Conservation (phyloP, 2,797 vertebrate genomes). For the Morelia viridis region DNA sequence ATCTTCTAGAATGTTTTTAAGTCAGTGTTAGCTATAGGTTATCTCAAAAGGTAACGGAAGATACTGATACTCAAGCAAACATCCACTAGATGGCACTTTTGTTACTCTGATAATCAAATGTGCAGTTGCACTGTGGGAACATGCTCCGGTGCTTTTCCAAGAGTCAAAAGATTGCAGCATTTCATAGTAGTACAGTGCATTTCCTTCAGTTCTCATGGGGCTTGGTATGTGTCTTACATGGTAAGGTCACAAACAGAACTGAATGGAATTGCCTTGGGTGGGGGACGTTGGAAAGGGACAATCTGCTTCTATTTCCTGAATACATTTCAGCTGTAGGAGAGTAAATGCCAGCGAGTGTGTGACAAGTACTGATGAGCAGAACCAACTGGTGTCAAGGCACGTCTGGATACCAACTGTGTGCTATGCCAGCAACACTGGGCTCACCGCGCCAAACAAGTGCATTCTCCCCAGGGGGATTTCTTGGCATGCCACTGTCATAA, state of each 20-base stretch:
- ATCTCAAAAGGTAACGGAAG: not conserved
- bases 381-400: not conserved
- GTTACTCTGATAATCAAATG: rapidly evolving
- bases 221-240: rapidly evolving
- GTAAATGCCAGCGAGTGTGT: not conserved
- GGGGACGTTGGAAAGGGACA: rapidly evolving
- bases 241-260: not conserved
- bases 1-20: not conserved
- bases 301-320: rapidly evolving
- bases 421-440: not conserved
- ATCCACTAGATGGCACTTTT: constrained; percentile 53
- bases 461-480: not conserved
- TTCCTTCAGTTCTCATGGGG: not conserved
- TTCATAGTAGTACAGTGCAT: rapidly evolving
- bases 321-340: not conserved
- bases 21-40: not conserved
- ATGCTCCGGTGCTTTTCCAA: not conserved
- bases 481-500: not conserved
- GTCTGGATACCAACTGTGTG: not conserved
- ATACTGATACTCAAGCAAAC: not conserved
- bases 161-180: not conserved
- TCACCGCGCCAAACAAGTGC: rapidly evolving
- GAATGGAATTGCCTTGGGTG: not conserved
- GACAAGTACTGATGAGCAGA: rapidly evolving
- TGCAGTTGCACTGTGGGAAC: not conserved